Base-by-base conservation (phyloP, 2,888 invertebrate genomes). In the Melipona bicolor region DNA sequence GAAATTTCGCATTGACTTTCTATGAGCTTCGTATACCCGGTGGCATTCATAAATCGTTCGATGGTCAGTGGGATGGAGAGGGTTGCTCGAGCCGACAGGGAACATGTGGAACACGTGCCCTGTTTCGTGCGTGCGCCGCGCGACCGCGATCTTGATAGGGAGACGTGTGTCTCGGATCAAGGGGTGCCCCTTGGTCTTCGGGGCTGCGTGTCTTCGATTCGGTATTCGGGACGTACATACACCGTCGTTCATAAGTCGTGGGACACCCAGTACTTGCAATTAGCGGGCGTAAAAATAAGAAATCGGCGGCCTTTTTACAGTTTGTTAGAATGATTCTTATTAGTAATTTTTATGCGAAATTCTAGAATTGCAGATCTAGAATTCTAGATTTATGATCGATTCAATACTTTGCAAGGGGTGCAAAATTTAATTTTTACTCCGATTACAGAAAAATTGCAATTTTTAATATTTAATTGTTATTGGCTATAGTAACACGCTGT, bases 1-100 rank as follows among this genome's bases (percentile, higher is more conserved):
- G 78, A 88, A 87, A 88, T 89, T 87, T 90, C 83, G 72, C 87
- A 89, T 89, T 82, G 89, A 86, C 89, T 87, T 78, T 82, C 87
- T 84, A 86, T 76, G 78, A 83, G 87, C 65, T 56, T 36, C 43
- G 68, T 59, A 77, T 85, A 89, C 85, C 87, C 89, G 80, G 75
- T 84, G 88, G 86, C 89, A 82, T 72, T 86, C 89, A 79, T 86
- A 89, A 89, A 89, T 89, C 87, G 85, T 80, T 50, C 64, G 54
- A 13, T 32, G 24, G 59, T 9, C 43, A 6, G 54, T n/a, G 61
- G 69, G 67, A 43, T 11, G 43, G 43, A 69, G 56, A 52, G 52
- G 84, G 84, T 77, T 86, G 86, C 81, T 74, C 54, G 69, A 70
- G 73, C 65, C 77, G 79, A 36, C 32, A 17, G 36, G 15, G 11